A percentile compares a stretch with the other conserved stretches of the same genome.
Conservation (phyloP, 2,113 vertebrate species). For the Pomatorhinus ruficollis region DNA sequence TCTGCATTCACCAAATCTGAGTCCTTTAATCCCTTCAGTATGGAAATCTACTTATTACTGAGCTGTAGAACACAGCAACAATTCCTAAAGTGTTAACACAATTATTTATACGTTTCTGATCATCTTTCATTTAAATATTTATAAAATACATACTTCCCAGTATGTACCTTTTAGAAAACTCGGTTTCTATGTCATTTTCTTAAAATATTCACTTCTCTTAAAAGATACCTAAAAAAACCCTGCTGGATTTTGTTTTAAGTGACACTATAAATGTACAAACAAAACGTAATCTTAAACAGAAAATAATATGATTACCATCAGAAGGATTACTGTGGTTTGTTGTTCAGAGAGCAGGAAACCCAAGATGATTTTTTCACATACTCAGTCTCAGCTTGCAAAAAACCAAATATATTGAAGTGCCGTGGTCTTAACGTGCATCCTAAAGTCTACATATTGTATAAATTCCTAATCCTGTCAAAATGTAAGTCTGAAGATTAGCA, state of each 20-base stretch:
- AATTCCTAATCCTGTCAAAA: constrained; percentile 75
- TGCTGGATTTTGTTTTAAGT: constrained; percentile 68
- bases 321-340: constrained; percentile 66
- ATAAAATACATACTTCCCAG: constrained; percentile 54
- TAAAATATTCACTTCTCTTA: constrained; percentile 61
- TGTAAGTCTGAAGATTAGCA: constrained; percentile 74
- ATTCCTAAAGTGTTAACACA: constrained; percentile 45
- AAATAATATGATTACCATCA: constrained; percentile 63
- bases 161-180: constrained; percentile 54
- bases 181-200: constrained; percentile 39
- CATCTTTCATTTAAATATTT: constrained; percentile 66
- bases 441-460: constrained; percentile 69
- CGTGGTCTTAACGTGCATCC: constrained; percentile 62
- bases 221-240: constrained; percentile 40
- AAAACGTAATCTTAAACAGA: constrained; percentile 70
- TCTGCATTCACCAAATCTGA: constrained; percentile 21
- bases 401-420: constrained; percentile 67
- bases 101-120: constrained; percentile 60
- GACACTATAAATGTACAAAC: constrained; percentile 62
- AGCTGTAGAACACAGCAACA: neutral
- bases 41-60: constrained; percentile 32
- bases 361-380: constrained; percentile 64
- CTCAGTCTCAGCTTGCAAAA: constrained; percentile 63
- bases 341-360: constrained; percentile 70
- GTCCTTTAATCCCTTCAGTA: constrained; percentile 41